A percentile compares a stretch with the other conserved stretches of the same genome.
Conservation (phyloP, 1,140 invertebrate genomes). For the Antheraea mylitta region DNA sequence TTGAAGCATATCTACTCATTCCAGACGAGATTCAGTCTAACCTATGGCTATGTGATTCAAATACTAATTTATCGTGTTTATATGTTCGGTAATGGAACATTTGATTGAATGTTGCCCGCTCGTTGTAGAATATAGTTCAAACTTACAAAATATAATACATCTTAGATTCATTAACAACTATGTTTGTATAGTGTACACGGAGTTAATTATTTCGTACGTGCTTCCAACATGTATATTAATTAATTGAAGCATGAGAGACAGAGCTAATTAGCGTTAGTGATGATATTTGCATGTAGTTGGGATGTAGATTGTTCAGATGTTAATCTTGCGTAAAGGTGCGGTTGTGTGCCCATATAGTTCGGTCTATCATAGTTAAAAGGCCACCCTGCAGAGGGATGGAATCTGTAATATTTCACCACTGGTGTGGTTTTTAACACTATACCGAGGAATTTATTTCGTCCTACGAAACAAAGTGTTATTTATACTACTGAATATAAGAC, state of each 20-base stretch:
- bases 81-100: background rate
- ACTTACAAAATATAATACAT: background rate
- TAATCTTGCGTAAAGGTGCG: too few species aligned
- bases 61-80: background rate
- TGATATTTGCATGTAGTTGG: background rate
- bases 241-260: background rate
- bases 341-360: too few species aligned
- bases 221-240: background rate
- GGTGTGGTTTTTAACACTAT: too few species aligned
- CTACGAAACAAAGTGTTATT: too few species aligned
- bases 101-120: background rate
- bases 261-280: background rate
- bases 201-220: background rate
- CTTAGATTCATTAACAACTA: background rate
- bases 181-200: background rate
- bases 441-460: too few species aligned
- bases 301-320: background rate
- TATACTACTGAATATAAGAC: too few species aligned
- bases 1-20: too few species aligned
- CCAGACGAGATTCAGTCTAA: background rate
- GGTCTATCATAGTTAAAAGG: too few species aligned
- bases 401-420: too few species aligned
- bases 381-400: too few species aligned
- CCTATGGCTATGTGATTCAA: background rate
- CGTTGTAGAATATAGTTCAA: too few species aligned